phyloP scores from a whole-genome alignment of 2,113 vertebrate species.

The Chlorocebus sabaeus region DNA sequence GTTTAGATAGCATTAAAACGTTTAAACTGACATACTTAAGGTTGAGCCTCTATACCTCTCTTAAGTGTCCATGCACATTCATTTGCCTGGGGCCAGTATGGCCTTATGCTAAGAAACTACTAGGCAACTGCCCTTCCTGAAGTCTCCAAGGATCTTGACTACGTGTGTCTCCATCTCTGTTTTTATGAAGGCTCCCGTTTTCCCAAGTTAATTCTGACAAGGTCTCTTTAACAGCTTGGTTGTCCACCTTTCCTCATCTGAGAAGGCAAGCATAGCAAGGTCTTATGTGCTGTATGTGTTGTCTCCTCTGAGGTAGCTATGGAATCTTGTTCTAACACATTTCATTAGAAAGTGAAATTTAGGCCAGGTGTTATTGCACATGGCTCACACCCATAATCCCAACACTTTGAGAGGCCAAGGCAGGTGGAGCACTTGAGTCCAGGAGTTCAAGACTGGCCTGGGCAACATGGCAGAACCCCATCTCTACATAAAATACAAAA shows the following conservation, averaged over 20 bases:
- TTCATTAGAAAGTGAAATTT: neutral
- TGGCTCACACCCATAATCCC: no score
- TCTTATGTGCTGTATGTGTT: neutral
- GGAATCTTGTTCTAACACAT: neutral
- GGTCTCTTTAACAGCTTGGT: neutral
- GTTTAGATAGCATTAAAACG: neutral
- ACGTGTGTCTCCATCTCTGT: neutral
- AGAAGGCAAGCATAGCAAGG: neutral
- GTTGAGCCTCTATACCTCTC: neutral
- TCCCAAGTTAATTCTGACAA: neutral
- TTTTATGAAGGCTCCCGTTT: neutral
- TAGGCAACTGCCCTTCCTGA: neutral
- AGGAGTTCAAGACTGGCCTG: neutral
- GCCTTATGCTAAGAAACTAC: neutral
- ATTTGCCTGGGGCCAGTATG: neutral
- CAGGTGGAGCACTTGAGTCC: no score
- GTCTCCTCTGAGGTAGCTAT: neutral
- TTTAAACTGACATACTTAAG: neutral
- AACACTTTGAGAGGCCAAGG: no score
- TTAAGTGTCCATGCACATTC: neutral
- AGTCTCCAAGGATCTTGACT: neutral
- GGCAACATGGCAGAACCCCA: no score
- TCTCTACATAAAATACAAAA: no score
- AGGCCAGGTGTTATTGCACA: no score
- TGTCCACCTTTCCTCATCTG: neutral